Conservation (phyloP, 2,888 invertebrate genomes). For the Yponomeuta cagnagella region DNA sequence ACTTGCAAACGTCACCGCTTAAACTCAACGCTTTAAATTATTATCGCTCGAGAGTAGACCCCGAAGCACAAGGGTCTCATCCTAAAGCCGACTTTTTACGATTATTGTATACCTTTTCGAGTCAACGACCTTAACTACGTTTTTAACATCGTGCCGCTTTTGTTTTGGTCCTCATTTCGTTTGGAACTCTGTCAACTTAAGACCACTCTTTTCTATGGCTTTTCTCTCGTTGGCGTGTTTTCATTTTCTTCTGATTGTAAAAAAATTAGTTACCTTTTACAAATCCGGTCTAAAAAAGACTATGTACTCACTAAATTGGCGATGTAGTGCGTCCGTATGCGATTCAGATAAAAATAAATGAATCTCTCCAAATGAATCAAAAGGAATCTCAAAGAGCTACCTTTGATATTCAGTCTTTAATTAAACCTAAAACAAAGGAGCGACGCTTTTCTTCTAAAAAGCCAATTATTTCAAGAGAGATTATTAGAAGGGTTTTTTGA, state of each 20-base stretch:
- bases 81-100: not conserved
- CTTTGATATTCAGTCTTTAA: not conserved
- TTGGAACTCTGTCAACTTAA: not conserved
- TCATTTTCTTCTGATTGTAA: too few relatives aligned
- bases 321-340: too few relatives aligned
- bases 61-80: not conserved
- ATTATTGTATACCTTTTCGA: not conserved
- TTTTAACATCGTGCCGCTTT: not conserved
- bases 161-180: not conserved
- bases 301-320: too few relatives aligned
- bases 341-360: too few relatives aligned
- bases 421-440: not conserved
- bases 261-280: too few relatives aligned
- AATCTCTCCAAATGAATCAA: too few relatives aligned
- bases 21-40: too few relatives aligned
- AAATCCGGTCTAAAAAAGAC: too few relatives aligned
- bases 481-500: constrained; percentile 1
- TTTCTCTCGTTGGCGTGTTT: too few relatives aligned
- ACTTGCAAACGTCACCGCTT: too few relatives aligned
- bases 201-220: not conserved
- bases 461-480: not conserved
- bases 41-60: not conserved
- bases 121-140: constrained; percentile 2
- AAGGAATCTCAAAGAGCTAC: too few relatives aligned
- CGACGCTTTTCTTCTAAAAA: not conserved